Percentiles rank a stretch among this genome's conserved stretches.
These are phyloP conservation scores for Gari tellinella DNA, from an alignment of 2,888 invertebrate genomes.

Conservation along the genomic window DNA sequence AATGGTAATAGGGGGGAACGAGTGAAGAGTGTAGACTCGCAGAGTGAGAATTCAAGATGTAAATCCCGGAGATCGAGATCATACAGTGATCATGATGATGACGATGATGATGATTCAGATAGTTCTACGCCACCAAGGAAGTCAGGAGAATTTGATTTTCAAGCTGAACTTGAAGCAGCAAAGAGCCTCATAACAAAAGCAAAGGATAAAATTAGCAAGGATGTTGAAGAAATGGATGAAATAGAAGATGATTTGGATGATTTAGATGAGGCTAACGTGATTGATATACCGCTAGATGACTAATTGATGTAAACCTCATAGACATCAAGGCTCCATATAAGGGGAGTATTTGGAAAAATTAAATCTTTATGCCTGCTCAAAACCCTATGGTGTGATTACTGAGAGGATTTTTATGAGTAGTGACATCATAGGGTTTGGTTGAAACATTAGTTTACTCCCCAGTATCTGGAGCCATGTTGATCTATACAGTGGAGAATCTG, in stretches of 20 bases:
- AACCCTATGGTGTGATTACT: too few species aligned
- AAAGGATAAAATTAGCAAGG: conserved; percentile 4
- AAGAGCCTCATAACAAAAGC: conserved; percentile 27
- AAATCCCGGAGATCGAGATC: conserved; percentile 6
- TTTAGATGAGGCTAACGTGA: conserved; percentile 41
- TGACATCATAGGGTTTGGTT: too few species aligned
- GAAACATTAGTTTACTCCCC: too few species aligned
- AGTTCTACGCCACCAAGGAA: conserved; percentile 7
- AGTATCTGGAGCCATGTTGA: too few species aligned
- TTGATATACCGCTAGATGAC: conserved; percentile 43
- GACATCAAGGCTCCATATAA: too few species aligned
- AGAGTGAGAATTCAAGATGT: background rate
- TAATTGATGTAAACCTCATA: too few species aligned
- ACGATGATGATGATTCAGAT: conserved; percentile 21
- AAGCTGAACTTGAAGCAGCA: conserved; percentile 41
- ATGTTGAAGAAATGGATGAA: conserved; percentile 8
- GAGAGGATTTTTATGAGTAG: too few species aligned
- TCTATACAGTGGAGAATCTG: too few species aligned
- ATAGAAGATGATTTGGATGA: conserved; percentile 31
- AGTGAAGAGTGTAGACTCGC: background rate
- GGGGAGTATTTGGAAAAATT: too few species aligned
- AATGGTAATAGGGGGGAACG: background rate
- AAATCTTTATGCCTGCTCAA: too few species aligned
- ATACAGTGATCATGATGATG: conserved; percentile 16
- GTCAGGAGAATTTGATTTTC: conserved; percentile 29